phyloP scores from a whole-genome alignment of 92 coral and sea anemone genomes.

The Palythoa heliodiscus region DNA sequence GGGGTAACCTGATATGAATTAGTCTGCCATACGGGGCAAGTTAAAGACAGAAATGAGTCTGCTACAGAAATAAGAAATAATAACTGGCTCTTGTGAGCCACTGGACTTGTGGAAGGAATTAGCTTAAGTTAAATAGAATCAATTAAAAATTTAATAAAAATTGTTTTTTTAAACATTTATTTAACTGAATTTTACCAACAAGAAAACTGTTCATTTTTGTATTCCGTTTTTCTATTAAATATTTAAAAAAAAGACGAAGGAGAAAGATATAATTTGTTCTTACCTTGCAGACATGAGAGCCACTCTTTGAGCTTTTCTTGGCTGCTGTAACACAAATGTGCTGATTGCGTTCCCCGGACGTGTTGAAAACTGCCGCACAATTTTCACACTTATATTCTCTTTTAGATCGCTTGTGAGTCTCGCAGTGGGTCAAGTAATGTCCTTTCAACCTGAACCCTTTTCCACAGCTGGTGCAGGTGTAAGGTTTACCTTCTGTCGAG shows the following conservation, averaged over 20 bases:
- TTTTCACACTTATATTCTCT: slow-evolving; percentile 21
- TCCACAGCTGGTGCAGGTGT: slow-evolving; percentile 30
- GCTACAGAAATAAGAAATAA: no score
- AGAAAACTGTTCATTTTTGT: neutral
- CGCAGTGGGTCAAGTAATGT: neutral
- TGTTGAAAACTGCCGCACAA: slow-evolving; percentile 4
- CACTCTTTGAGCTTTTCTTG: neutral
- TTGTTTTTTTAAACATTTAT: no score
- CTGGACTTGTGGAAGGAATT: no score
- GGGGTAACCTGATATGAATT: no score
- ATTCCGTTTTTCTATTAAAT: no score
- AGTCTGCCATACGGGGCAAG: no score
- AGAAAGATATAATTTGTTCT: neutral
- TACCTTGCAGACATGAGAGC: slow-evolving; percentile 5
- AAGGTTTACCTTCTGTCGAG: slow-evolving; percentile 9
- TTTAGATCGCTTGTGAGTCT: slow-evolving; percentile 26
- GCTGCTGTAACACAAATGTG: slow-evolving; percentile 10
- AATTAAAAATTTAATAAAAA: no score
- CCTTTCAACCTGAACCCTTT: slow-evolving; percentile 11
- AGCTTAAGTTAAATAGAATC: no score
- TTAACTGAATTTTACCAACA: no score
- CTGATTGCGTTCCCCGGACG: slow-evolving; percentile 12
- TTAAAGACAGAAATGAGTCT: no score
- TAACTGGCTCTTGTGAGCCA: no score
- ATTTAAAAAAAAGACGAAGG: neutral